Conservation (phyloP, 35 echinoderm and acorn worm genomes). For the Amphiura filiformis region DNA sequence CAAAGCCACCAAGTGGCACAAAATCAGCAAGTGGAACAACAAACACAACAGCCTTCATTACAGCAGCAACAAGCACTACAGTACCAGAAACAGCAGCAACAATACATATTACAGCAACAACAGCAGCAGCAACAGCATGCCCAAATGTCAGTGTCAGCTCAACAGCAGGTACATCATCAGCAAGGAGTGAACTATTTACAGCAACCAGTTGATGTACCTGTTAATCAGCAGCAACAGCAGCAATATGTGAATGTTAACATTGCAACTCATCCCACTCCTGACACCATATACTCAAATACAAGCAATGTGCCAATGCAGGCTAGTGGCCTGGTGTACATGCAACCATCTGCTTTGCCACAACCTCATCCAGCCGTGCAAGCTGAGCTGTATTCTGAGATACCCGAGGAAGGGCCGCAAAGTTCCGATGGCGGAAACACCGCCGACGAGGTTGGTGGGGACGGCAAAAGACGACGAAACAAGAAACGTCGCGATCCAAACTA, state of each 20-base stretch:
- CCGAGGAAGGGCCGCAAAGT: slow-evolving; percentile 11
- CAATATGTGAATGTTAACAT: background rate
- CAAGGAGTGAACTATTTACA: background rate
- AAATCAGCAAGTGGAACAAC: background rate
- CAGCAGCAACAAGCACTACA: slow-evolving; percentile 1
- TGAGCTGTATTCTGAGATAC: background rate
- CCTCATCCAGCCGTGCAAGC: background rate
- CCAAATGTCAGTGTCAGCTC: background rate
- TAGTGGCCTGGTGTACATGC: background rate
- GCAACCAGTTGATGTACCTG: background rate
- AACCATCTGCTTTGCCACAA: background rate
- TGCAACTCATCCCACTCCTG: background rate
- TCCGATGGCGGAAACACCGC: background rate
- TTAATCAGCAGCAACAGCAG: background rate
- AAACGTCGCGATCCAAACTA: slow-evolving; percentile 72
- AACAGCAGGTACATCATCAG: background rate
- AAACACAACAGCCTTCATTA: background rate
- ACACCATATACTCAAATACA: background rate
- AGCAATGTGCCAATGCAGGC: background rate
- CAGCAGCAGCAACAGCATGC: slow-evolving; percentile 10
- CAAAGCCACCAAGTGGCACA: background rate
- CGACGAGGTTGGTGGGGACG: background rate
- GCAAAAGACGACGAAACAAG: slow-evolving; percentile 68
- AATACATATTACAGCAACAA: background rate
- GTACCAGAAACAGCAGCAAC: slow-evolving; percentile 3